These are phyloP conservation scores for Catharus ustulatus DNA, from an alignment of 2,797 vertebrate species.

Conservation along the genomic window DNA sequence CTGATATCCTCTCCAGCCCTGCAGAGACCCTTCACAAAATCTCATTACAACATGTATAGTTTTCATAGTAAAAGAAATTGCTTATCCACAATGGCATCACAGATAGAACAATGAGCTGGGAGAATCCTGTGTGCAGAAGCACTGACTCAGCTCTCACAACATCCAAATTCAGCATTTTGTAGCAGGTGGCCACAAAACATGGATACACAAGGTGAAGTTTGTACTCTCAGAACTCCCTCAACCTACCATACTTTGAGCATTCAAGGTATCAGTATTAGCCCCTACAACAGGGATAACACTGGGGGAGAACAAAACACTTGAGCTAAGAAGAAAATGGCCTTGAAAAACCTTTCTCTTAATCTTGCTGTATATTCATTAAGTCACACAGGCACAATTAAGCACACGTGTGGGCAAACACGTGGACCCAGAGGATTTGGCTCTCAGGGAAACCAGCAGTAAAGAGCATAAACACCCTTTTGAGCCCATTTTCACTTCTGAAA, in stretches of 20 bases:
- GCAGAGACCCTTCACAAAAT: not conserved
- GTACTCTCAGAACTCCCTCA: not conserved
- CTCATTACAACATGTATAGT: not conserved
- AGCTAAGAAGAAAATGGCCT: not conserved
- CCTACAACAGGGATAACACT: fast-evolving
- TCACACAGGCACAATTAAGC: not conserved
- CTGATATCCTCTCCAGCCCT: not conserved
- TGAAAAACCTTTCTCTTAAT: not conserved
- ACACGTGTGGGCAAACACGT: not conserved
- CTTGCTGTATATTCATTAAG: not conserved
- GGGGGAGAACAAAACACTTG: not conserved
- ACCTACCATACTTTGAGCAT: not conserved
- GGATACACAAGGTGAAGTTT: not conserved
- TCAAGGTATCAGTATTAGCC: not conserved
- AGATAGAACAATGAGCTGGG: not conserved
- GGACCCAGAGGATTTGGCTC: not conserved
- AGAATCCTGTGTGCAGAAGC: not conserved
- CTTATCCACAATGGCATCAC: not conserved
- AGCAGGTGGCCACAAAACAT: not conserved
- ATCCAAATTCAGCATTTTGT: not conserved
- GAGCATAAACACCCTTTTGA: not conserved
- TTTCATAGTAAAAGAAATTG: not conserved
- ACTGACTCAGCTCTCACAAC: not conserved
- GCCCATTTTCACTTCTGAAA: not conserved
- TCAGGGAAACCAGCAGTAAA: not conserved